Conservation (phyloP, 2,113 vertebrate species). For the Eretmochelys imbricata region DNA sequence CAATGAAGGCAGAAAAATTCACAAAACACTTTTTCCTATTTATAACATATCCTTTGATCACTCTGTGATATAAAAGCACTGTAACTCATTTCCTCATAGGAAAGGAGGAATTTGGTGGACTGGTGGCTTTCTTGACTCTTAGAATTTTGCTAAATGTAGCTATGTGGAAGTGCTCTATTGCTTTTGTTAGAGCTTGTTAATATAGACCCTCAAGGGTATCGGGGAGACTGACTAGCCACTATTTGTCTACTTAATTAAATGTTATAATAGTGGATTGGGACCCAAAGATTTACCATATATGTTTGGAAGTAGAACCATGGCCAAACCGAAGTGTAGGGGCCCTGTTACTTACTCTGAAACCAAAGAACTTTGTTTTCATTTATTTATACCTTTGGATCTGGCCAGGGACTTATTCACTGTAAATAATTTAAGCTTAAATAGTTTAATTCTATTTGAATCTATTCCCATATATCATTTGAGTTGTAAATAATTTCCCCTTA, state of each 20-base stretch:
- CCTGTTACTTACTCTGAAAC: background rate
- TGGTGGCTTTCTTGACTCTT: no score
- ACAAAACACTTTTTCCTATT: background rate
- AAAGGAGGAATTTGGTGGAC: background rate
- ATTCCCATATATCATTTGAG: background rate
- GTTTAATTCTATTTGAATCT: conserved; percentile 16
- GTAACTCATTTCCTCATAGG: background rate
- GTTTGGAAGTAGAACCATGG: background rate
- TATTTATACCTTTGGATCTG: background rate
- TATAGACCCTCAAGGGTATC: background rate
- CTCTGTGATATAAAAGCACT: background rate
- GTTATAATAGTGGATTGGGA: background rate
- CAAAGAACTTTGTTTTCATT: background rate
- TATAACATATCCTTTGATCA: background rate
- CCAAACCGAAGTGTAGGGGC: background rate
- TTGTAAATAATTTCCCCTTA: background rate
- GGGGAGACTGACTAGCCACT: background rate
- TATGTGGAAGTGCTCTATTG: background rate
- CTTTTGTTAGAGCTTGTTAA: background rate
- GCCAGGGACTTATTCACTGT: background rate
- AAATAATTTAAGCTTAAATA: background rate
- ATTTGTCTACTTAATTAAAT: background rate
- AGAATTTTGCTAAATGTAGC: background rate
- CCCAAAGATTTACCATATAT: background rate
- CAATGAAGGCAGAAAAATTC: background rate